These are phyloP conservation scores for Trichogramma pretiosum DNA, from an alignment of 1,140 invertebrate species.

Conservation along the genomic window DNA sequence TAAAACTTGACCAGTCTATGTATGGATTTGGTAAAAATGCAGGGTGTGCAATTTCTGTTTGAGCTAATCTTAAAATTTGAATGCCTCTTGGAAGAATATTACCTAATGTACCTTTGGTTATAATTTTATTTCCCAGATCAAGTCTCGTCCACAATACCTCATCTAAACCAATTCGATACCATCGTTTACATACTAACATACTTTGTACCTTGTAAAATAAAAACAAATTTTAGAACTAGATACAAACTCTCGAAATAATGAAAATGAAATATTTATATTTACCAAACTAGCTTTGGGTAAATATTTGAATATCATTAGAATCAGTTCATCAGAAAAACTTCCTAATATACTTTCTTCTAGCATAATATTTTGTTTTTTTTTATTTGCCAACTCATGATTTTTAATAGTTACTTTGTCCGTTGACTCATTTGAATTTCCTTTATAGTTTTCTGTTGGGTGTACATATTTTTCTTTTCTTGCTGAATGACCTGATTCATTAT, in stretches of 20 bases:
- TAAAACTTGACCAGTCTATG: conserved; percentile 25
- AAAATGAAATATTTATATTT: conserved; percentile 28
- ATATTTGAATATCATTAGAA: conserved; percentile 74
- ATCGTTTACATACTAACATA: conserved; percentile 52
- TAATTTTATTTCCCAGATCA: conserved; percentile 63
- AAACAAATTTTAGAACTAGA: too few species aligned
- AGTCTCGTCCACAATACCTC: conserved; percentile 76
- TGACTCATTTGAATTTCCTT: conserved; percentile 24
- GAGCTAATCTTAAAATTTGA: conserved; percentile 64
- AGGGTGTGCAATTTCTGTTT: conserved; percentile 55
- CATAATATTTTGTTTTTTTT: conserved; percentile 33
- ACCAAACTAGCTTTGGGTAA: conserved; percentile 67
- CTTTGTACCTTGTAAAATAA: conserved; percentile 32
- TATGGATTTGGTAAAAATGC: conserved; percentile 41
- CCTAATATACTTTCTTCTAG: conserved; percentile 50
- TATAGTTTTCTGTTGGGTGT: conserved; percentile 29
- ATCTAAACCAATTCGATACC: conserved; percentile 67
- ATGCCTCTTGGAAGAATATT: conserved; percentile 64
- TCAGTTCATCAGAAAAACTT: conserved; percentile 71
- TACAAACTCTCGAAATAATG: too few species aligned
- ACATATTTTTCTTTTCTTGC: conserved; percentile 28
- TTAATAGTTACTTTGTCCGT: conserved; percentile 28
- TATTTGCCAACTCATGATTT: conserved; percentile 33
- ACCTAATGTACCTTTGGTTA: conserved; percentile 58
- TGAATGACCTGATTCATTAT: conserved; percentile 34